phyloP scores from a whole-genome alignment of 2,888 invertebrate species.

The Cheilosia vulpina region DNA sequence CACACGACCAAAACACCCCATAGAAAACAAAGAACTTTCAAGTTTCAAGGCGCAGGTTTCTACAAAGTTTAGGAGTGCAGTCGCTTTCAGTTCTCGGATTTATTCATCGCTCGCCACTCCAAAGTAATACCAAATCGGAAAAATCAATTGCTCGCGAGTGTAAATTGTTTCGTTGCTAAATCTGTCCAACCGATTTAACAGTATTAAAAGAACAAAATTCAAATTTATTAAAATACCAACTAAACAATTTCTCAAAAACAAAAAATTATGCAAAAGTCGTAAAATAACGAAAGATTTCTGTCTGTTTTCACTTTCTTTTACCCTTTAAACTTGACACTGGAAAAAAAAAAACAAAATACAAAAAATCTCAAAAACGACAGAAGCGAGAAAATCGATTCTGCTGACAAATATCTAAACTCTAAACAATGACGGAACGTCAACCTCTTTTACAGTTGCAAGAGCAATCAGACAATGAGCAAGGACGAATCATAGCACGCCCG shows the following conservation, averaged over 20 bases:
- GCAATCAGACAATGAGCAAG: constrained; percentile 78
- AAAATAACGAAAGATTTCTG: neutral
- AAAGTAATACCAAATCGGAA: constrained; percentile 16
- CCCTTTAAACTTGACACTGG: constrained; percentile 64
- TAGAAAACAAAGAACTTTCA: constrained; percentile 38
- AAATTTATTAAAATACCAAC: neutral
- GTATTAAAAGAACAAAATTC: neutral
- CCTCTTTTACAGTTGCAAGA: constrained; percentile 84
- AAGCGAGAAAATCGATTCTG: constrained; percentile 45
- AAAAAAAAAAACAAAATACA: constrained; percentile 19
- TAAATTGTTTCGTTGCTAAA: constrained; percentile 3
- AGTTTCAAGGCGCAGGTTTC: constrained; percentile 40
- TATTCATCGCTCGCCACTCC: constrained; percentile 31
- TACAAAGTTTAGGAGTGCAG: neutral
- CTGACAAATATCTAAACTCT: neutral
- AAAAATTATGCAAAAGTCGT: constrained; percentile 1
- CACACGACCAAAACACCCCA: neutral
- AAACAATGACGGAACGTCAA: constrained; percentile 88
- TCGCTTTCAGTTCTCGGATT: constrained; percentile 5
- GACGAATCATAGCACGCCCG: constrained; percentile 79
- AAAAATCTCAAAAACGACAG: neutral
- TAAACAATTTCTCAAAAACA: neutral
- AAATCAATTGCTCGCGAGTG: constrained; percentile 46
- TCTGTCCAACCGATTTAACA: neutral
- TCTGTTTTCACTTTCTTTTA: constrained; percentile 9